Conservation (phyloP, 2,888 invertebrate species). For the Conops quadrifasciatus region DNA sequence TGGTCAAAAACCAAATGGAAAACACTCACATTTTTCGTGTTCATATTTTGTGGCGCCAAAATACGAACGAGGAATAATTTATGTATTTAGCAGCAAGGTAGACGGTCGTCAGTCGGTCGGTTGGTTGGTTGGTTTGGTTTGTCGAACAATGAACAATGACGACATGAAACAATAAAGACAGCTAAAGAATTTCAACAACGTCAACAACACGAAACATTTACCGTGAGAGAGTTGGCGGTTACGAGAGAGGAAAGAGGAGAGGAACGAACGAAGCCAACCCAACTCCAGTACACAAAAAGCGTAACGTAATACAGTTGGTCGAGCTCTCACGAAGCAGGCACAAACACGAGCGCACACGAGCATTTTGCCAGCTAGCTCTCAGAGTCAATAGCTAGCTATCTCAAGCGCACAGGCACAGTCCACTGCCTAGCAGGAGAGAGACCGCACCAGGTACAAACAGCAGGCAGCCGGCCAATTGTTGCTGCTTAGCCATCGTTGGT, state of each 20-base stretch:
- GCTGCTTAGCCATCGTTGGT: background rate
- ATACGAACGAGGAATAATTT: conserved; percentile 10
- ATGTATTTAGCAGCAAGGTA: conserved; percentile 6
- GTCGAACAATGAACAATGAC: background rate
- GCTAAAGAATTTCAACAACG: too few relatives aligned
- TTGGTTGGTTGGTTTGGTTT: background rate
- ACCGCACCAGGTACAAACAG: background rate
- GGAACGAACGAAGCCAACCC: background rate
- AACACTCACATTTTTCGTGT: too few relatives aligned
- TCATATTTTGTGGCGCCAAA: conserved; percentile 2
- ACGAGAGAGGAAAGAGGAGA: background rate
- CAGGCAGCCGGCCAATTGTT: background rate
- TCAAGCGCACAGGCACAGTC: background rate
- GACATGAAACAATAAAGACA: too few relatives aligned
- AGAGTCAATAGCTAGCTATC: background rate
- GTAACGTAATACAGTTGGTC: background rate
- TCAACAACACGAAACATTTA: background rate
- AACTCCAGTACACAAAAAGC: background rate
- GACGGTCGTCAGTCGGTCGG: background rate
- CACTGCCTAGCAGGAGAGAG: background rate
- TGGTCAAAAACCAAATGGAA: too few relatives aligned
- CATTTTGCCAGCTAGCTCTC: too few relatives aligned
- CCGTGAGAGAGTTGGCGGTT: background rate
- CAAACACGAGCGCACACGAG: background rate
- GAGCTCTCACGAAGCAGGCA: background rate